Conservation (phyloP, 2,797 vertebrate genomes). For the Emys orbicularis region DNA sequence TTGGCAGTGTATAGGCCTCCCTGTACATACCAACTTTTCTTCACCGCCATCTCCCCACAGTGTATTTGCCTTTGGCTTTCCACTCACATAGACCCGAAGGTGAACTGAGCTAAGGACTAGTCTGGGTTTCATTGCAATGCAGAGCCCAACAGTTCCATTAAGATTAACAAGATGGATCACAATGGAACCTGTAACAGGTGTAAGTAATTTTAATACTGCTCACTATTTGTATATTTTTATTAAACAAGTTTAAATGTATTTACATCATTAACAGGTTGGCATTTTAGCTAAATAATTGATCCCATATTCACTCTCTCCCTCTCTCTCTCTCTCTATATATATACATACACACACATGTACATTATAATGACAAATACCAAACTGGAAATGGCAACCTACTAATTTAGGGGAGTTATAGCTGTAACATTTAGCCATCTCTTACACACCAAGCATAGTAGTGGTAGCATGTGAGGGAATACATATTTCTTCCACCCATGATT, state of each 20-base stretch:
- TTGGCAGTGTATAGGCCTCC: not conserved
- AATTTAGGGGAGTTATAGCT: not conserved
- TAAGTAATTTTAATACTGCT: not conserved
- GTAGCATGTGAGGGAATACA: not conserved
- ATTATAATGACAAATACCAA: not conserved
- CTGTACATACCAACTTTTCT: not conserved
- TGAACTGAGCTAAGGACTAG: not conserved
- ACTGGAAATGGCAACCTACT: not conserved
- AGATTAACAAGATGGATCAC: not conserved
- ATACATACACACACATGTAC: not conserved
- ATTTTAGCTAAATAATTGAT: not conserved
- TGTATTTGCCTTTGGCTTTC: not conserved
- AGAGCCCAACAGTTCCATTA: not conserved
- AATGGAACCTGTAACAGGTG: not conserved
- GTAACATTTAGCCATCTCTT: not conserved
- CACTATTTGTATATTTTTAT: not conserved
- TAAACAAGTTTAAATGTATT: too few species aligned
- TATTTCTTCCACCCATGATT: not conserved
- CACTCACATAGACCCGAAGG: not conserved
- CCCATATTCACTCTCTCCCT: too few species aligned
- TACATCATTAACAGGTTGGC: too few species aligned
- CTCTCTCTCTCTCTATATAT: too few species aligned
- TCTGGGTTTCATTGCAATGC: not conserved
- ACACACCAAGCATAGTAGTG: not conserved
- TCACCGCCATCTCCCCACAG: not conserved